Evolutionary conservation across 1,140 invertebrate species (phyloP), one percentile per base, ranked within the genome.

Genomic region (Thaumetopoea pityocampa): DNA sequence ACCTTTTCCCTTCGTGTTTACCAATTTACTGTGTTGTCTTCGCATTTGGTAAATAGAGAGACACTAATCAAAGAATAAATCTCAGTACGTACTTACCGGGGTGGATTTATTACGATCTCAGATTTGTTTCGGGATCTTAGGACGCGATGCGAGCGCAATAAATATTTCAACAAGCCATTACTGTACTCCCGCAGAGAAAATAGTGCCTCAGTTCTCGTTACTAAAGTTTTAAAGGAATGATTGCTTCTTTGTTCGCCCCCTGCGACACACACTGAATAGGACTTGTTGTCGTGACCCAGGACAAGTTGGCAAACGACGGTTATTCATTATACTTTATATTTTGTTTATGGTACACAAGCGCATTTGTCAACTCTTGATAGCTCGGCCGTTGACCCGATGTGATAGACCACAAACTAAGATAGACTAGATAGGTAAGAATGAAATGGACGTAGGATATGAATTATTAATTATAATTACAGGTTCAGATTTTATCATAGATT

Each of bases 151-250:
- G 42, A 47, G 35, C 49, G 57, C 66, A 46, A 67, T 72, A 72
- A 72, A 72, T 66, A 72, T 69, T 67, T 72, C 66, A 67, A 34
- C 61, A 43, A 51, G 45, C 66, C 63, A 68, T 72, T 68, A 72
- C 57, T 49, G 57, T 55, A 44, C 45, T 43, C 51, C 53, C 38
- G 44, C 48, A 26, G 56, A 67, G 66, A 67, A 61, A 67, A 67
- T 69, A 46, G 37, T 40, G 54, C 35, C 47, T 62, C 62, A 61
- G 54, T 65, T 64, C 51, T 58, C 56, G 43, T 40, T 51, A 65
- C 51, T 43, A 51, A 61, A 69, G 37, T 67, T 67, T 63, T 57
- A 67, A 61, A 66, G 40, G 50, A 46, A 64, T 64, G 59, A 55
- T 60, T 54, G 38, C 52, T 58, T 42, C 38, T 43, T 53, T 56